Percentiles rank a stretch among this genome's conserved stretches.
These are phyloP conservation scores for Eunapius fragilis DNA, from an alignment of 37 sponge, comb jelly and placozoan species.

Conservation along the genomic window DNA sequence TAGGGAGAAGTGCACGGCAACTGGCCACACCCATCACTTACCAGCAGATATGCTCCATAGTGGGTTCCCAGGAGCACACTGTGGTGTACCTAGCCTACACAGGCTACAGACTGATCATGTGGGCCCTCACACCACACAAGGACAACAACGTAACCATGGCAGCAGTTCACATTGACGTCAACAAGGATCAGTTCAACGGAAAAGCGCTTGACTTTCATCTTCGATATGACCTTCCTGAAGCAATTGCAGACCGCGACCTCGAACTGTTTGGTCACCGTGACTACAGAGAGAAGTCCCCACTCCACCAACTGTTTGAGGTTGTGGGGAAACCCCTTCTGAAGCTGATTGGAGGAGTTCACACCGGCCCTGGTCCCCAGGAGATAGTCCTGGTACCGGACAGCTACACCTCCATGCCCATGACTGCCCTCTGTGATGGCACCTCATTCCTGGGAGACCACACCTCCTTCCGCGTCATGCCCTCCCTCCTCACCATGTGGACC, in stretches of 20 bases:
- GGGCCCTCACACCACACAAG: conserved; percentile 58
- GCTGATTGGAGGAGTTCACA: conserved; percentile 13
- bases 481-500: conserved; percentile 63
- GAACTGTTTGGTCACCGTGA: conserved; percentile 29
- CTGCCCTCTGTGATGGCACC: conserved; percentile 24
- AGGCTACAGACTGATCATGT: conserved; percentile 51
- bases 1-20: conserved; percentile 8
- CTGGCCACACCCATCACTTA: conserved; percentile 28
- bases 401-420: conserved; percentile 60
- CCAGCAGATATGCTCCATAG: not conserved
- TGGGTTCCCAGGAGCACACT: conserved; percentile 14
- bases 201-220: conserved; percentile 63
- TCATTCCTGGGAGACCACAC: conserved; percentile 70
- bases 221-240: conserved; percentile 52
- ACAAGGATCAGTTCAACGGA: conserved; percentile 54
- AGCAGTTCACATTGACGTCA: conserved; percentile 41
- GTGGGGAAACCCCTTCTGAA: conserved; percentile 43
- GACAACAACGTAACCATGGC: conserved; percentile 1
- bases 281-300: conserved; percentile 18
- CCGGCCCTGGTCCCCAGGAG: not conserved
- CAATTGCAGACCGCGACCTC: conserved; percentile 34
- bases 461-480: conserved; percentile 51
- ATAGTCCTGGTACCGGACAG: conserved; percentile 63
- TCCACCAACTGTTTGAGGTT: conserved; percentile 48
- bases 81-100: conserved; percentile 68